Evolutionary conservation across 2,888 invertebrate genomes (phyloP), one percentile per base, ranked within the genome.

Genomic region (Amaurobius ferox): DNA sequence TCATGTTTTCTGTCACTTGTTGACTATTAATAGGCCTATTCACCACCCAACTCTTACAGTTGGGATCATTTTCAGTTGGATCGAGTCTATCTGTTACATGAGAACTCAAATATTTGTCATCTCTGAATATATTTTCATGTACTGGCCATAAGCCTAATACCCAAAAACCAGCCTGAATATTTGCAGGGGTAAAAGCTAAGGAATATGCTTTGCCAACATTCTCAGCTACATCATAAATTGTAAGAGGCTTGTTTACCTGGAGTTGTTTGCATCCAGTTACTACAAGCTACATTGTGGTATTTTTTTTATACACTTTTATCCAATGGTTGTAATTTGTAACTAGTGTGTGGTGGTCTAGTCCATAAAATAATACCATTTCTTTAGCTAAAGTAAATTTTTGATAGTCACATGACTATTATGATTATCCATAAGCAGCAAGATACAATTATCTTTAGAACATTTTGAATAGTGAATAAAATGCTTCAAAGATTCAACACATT

Each of bases 231-330:
- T 74, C 64, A 64, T 74, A 74, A 16, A 74, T 74, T 6, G 74
- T 74, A 11, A 74, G 35, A n/a, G 62, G 32, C n/a, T n/a, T n/a
- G n/a, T 74, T 72, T 72, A 3, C 71, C 71, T 29, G 28, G 32
- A 19, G 44, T 67, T 44, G 44, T 32, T 35, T 48, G 32, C 32
- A 71, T 79, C 71, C 79, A 71, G n/a, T 26, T 29, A 62, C 91
- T 16, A 92, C 77, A 77, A n/a, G 68, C 77, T 48, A 16, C 35
- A 44, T 11, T 77, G 89, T 13, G 91, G 28, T 78, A 78, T 68
- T 67, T 68, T 30, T 68, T 78, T 9, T 68, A 68, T 13, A 78
- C 77, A 61, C 68, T 19, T 48, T 35, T 48, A 32, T 78, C 77
- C 35, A 70, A 67, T 35, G 44, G 40, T 67, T 67, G 35, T 5